These are phyloP conservation scores for Eilema sororculum DNA, from an alignment of 2,888 invertebrate genomes.

Conservation along the genomic window DNA sequence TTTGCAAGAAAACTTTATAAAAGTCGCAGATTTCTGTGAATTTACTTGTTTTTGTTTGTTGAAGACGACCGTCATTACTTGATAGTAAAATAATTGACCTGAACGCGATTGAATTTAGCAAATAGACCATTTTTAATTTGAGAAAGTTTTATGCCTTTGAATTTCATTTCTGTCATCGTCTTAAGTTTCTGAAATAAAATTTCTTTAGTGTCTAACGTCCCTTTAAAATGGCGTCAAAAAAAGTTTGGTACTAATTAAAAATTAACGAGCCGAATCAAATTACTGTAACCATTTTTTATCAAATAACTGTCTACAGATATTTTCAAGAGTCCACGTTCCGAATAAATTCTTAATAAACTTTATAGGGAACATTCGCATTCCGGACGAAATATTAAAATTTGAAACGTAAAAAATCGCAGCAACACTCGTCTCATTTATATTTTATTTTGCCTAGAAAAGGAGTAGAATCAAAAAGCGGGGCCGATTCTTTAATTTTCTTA, in stretches of 20 bases:
- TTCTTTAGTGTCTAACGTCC: constrained; percentile 18
- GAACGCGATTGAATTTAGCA: constrained; percentile 13
- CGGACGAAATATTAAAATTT: constrained; percentile 63
- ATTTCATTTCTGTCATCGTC: constrained; percentile 4
- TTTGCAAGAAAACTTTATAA: constrained; percentile 38
- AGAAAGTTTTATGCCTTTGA: constrained; percentile 16
- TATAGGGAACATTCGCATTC: constrained; percentile 51
- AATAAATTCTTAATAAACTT: constrained; percentile 67
- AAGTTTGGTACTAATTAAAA: constrained; percentile 44
- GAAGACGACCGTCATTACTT: neutral
- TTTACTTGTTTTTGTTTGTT: constrained; percentile 2
- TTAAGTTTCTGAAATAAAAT: constrained; percentile 9
- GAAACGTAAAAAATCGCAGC: constrained; percentile 53
- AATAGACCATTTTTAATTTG: constrained; percentile 18
- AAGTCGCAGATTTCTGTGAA: constrained; percentile 27
- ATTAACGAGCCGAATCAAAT: constrained; percentile 48
- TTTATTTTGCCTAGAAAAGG: constrained; percentile 64
- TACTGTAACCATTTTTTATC: constrained; percentile 44
- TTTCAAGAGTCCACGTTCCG: constrained; percentile 36
- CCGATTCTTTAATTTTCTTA: constrained; percentile 80
- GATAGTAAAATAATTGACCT: neutral
- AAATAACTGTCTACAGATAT: constrained; percentile 48
- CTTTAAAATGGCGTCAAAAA: constrained; percentile 35
- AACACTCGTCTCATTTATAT: constrained; percentile 70
- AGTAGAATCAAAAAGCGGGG: constrained; percentile 68